Evolutionary conservation across 2,888 invertebrate species (phyloP), one percentile per base, ranked within the genome.

Genomic region (Linnaemya vulpina): DNA sequence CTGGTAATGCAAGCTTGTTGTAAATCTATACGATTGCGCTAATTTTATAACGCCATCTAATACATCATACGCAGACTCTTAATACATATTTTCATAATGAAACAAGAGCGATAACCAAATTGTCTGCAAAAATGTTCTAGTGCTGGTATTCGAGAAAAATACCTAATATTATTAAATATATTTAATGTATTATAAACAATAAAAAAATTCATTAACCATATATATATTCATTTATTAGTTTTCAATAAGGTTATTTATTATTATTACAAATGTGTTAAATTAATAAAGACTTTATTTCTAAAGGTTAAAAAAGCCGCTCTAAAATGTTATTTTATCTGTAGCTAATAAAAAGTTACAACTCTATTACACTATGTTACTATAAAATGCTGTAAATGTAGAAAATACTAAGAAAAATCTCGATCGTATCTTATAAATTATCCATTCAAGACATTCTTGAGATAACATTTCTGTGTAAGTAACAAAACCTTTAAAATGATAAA

Each of bases 281-380:
- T 55, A 25, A 55, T 25, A 55, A 53, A 55, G 25, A 25, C 20
- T 49, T 55, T 30, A 30, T 30, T 30, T 5, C 25, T 25, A 55
- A 4, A 55, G 25, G 3, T 38, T 38, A 20, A 62, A 53, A 63
- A 63, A 38, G 60, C 77, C 77, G 77, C 77, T 30, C 58, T 38
- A 22, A 65, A 53, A 43, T 30, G 25, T 70, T 51, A 5, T 60
- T 77, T 60, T 40, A 25, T 63, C 60, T 49, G 11, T 3, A 49
- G 43, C 20, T 43, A 65, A 75, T 43, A 65, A 75, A 70, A 70
- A 63, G 30, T 70, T 63, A 83, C 83, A 79, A 75, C 83, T 83
- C 40, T 70, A 75, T 83, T 71, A 83, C 46, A 30, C 62, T 49
- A 58, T 62, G 40, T 11, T 53, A 30, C 30, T 55, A 67, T 35